Conservation (phyloP, 2,888 invertebrate genomes). For the Nycteola revayana region DNA sequence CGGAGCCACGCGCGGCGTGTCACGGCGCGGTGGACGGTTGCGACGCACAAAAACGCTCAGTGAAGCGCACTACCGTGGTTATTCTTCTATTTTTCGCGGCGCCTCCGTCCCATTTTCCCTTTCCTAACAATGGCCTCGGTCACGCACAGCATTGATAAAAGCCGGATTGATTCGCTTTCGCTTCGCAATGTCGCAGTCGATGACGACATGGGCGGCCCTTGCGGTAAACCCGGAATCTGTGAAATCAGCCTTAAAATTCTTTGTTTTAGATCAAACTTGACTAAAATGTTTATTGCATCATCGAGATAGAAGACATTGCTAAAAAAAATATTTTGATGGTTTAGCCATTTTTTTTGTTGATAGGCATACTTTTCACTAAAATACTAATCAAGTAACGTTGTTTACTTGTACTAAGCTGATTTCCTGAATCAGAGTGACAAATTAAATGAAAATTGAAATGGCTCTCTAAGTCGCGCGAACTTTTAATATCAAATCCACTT, state of each 20-base stretch:
- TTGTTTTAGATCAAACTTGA: slow-evolving; percentile 45
- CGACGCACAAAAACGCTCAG: slow-evolving; percentile 46
- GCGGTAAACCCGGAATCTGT: slow-evolving; percentile 53
- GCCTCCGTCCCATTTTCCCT: slow-evolving; percentile 72
- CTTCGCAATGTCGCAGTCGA: slow-evolving; percentile 50
- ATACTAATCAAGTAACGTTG: too few relatives aligned
- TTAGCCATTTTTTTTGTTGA: too few relatives aligned
- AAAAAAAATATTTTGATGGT: too few relatives aligned
- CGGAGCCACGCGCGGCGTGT: slow-evolving; percentile 61
- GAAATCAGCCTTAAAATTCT: slow-evolving; percentile 49
- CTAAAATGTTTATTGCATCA: too few relatives aligned
- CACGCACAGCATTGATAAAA: slow-evolving; percentile 70
- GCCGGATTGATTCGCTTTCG: slow-evolving; percentile 78
- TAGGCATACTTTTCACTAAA: too few relatives aligned
- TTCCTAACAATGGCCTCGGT: slow-evolving; percentile 77
- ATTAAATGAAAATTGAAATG: too few relatives aligned
- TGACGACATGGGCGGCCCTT: slow-evolving; percentile 72
- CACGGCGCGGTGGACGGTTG: slow-evolving; percentile 45
- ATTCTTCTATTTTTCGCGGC: slow-evolving; percentile 67
- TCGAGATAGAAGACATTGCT: too few relatives aligned
- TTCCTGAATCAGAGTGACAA: too few relatives aligned
- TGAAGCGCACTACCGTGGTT: slow-evolving; percentile 57
- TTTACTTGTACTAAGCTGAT: too few relatives aligned
- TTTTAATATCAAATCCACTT: too few relatives aligned
- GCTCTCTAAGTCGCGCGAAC: too few relatives aligned